Conservation (phyloP, 2,888 invertebrate genomes). For the Elgonia sp. region DNA sequence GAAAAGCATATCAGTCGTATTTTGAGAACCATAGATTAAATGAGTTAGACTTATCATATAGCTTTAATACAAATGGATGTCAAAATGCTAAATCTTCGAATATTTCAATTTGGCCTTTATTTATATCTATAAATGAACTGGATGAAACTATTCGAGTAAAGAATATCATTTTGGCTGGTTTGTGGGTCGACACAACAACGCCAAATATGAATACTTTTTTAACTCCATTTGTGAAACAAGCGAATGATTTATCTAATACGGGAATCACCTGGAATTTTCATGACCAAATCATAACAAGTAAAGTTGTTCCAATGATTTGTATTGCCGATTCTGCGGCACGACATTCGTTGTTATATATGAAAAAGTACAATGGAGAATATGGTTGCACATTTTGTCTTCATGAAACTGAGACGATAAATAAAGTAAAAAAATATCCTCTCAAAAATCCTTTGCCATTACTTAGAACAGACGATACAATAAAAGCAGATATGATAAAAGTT, state of each 20-base stretch:
- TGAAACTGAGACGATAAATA: background rate
- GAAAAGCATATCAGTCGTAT: constrained; percentile 6
- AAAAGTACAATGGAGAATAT: constrained; percentile 65
- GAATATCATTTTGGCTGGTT: constrained; percentile 67
- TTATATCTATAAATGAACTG: constrained; percentile 65
- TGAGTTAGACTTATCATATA: constrained; percentile 54
- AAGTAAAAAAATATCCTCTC: constrained; percentile 12
- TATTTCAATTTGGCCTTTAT: constrained; percentile 62
- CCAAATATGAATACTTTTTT: constrained; percentile 69
- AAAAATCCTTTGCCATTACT: background rate
- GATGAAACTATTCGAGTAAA: constrained; percentile 59
- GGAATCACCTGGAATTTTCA: constrained; percentile 62
- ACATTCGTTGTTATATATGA: constrained; percentile 48
- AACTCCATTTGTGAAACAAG: constrained; percentile 66
- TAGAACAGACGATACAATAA: constrained; percentile 21
- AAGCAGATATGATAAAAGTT: constrained; percentile 14
- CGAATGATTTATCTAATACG: constrained; percentile 60
- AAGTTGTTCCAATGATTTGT: constrained; percentile 61
- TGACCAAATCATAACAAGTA: constrained; percentile 40
- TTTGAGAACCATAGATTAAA: constrained; percentile 14
- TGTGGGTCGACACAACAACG: constrained; percentile 66
- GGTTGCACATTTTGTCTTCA: constrained; percentile 72
- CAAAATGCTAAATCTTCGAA: constrained; percentile 49
- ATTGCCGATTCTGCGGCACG: constrained; percentile 65
- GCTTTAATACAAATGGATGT: constrained; percentile 71